Evolutionary conservation across 2,797 vertebrate species (phyloP), one percentile per base, ranked within the genome.

Genomic region (Pseudomugil tenellus): DNA sequence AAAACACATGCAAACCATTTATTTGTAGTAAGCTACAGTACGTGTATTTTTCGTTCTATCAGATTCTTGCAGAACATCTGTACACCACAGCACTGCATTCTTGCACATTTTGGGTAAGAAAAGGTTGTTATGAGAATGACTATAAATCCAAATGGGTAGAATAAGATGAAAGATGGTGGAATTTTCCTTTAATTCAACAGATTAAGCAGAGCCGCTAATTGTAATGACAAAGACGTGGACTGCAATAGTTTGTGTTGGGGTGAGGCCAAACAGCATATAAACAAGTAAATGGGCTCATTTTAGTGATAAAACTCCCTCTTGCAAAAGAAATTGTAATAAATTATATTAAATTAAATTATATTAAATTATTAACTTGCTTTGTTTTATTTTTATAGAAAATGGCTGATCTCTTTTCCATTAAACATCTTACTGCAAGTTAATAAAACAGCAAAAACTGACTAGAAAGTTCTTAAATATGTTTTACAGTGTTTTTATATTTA

Each of bases 321-420:
- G 4, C 25, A 55, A 23, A 60, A 48, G 21, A 62, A 69, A 61
- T 80, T n/a, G n/a, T n/a, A n/a, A n/a, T n/a, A n/a, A n/a, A n/a
- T n/a, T n/a, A n/a, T n/a, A n/a, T n/a, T n/a, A n/a, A n/a, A n/a
- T n/a, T n/a, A n/a, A n/a, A n/a, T n/a, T n/a, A n/a, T n/a, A n/a
- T n/a, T n/a, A n/a, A n/a, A n/a, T n/a, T n/a, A 68, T 37, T 77
- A 59, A 75, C 67, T 73, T 84, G 60, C 92, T 92, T 41, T 93
- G 88, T 67, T 95, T 95, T 91, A 83, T 95, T 65, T 94, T 96
- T 90, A 93, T 94, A 85, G 90, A 54, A 82, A 93, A 94, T 93
- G 94, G 68, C 79, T 84, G 37, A 81, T 81, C 79, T 81, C 34
- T 3, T 87, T 88, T 90, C 81, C 85, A 74, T 84, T 76, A 68